Evolutionary conservation across 2,797 vertebrate genomes (phyloP).

Genomic region (Microctenopoma steveboyesi): DNA sequence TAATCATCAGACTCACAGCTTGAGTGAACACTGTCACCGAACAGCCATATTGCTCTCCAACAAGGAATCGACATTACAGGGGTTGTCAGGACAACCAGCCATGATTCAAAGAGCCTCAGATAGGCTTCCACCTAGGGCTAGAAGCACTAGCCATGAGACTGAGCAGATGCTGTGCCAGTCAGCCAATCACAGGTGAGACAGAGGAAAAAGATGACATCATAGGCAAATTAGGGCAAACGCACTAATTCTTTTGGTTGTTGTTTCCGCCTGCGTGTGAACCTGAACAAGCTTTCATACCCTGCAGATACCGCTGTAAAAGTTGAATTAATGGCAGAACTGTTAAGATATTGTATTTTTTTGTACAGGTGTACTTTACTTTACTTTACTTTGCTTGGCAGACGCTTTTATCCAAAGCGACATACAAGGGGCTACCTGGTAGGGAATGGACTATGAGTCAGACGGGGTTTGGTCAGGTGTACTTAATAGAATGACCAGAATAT

Average conservation of each 20-base stretch:
- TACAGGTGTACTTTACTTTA: too few relatives aligned
- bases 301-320: background rate
- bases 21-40: conserved; percentile 70
- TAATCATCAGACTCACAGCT: conserved; percentile 52
- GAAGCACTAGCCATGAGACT: conserved; percentile 86
- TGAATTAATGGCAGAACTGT: too few relatives aligned
- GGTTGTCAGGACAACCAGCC: conserved; percentile 95
- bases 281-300: background rate
- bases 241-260: conserved; percentile 77
- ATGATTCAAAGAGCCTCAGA: conserved; percentile 86
- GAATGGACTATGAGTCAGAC: too few relatives aligned
- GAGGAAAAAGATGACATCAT: conserved; percentile 92
- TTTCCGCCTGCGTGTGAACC: conserved; percentile 58
- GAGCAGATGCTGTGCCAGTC: conserved; percentile 88
- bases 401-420: too few relatives aligned
- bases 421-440: too few relatives aligned
- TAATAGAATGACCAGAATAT: too few relatives aligned
- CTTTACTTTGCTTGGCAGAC: too few relatives aligned
- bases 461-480: too few relatives aligned
- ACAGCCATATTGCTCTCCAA: conserved; percentile 85
- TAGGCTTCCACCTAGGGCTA: conserved; percentile 90
- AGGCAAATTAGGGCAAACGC: conserved; percentile 86
- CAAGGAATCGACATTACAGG: conserved; percentile 73
- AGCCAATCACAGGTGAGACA: conserved; percentile 84
- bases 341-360: too few relatives aligned